Base-by-base conservation (phyloP, 1,140 invertebrate genomes). In the Drosophila mojavensis region DNA sequence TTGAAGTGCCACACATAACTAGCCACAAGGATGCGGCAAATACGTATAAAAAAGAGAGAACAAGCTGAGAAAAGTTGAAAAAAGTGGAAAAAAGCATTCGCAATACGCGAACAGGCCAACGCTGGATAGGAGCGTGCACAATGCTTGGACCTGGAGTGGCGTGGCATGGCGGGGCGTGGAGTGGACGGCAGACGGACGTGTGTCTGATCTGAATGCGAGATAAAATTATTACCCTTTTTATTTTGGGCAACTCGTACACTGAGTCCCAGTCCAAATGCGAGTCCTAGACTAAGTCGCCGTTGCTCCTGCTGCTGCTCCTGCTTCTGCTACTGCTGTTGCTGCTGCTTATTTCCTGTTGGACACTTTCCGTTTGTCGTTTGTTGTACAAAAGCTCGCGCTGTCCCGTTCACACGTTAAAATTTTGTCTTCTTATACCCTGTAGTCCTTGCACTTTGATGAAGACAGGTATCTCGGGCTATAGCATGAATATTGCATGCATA, bases 221-320 rank as follows among this genome's bases (percentile, higher is more conserved):
- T 91, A 91, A 91, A 91, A 91, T 91, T 91, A 91, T 91, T 91
- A 91, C 89, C 84, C 89, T 91, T 91, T 91, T 91, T 91, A 84
- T 89, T 88, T 79, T 90, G 59, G 81, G 39, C 55, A 28, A 45
- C 45, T 68, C 41, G 54, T 26, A 30, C 36, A 54, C 59, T 47
- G 15, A 54, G 36, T 70, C 39, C 43, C 10, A 74, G 51, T 39
- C 54, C 50, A 26, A 65, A 43, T 56, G 20, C 59, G 56, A 39
- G 10, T 39, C 11, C 10, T 39, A 39, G 36, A 39, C 36, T 39
- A 39, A 78, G 79, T 82, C 69, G 33, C 61, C 55, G 78, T 63
- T 53, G 74, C 47, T 26, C 51, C 58, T 33, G 59, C 13, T 30
- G 72, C 68, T 82, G 83, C 4, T n/a, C 79, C 82, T 60, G 30